phyloP scores from a whole-genome alignment of 2,888 invertebrate genomes.

The Lithophane ornitopus region DNA sequence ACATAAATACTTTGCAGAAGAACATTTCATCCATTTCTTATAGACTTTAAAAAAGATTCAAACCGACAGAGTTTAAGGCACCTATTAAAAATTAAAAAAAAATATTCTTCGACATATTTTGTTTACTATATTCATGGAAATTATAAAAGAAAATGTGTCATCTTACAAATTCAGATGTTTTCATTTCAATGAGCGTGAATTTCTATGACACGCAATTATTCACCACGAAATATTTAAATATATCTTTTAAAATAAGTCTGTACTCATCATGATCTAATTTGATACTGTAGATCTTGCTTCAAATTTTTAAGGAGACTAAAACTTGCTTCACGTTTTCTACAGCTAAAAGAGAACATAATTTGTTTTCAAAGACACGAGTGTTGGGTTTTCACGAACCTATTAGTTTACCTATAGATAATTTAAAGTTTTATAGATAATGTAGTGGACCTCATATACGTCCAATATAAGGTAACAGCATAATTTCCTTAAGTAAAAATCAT shows the following conservation, averaged over 20 bases:
- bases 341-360: not conserved
- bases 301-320: not conserved
- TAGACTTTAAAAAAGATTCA: no score
- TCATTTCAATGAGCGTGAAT: conserved; percentile 33
- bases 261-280: conserved; percentile 19
- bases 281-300: not conserved
- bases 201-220: conserved; percentile 48
- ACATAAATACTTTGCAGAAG: not conserved
- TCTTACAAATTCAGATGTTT: conserved; percentile 39
- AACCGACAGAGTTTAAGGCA: conserved; percentile 19
- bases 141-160: conserved; percentile 29
- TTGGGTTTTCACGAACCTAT: not conserved
- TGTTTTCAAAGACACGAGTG: not conserved
- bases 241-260: conserved; percentile 14
- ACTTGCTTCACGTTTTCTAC: not conserved
- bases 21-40: not conserved
- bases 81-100: conserved; percentile 6
- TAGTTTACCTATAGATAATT: not conserved
- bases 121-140: conserved; percentile 37
- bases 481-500: not conserved
- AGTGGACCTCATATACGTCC: not conserved
- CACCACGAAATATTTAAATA: conserved; percentile 15
- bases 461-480: not conserved
- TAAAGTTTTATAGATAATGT: not conserved
- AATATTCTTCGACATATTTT: conserved; percentile 5